Percentiles rank a stretch among this genome's conserved stretches.
Conservation (phyloP, 2,797 vertebrate genomes). For the Alauda arvensis region DNA sequence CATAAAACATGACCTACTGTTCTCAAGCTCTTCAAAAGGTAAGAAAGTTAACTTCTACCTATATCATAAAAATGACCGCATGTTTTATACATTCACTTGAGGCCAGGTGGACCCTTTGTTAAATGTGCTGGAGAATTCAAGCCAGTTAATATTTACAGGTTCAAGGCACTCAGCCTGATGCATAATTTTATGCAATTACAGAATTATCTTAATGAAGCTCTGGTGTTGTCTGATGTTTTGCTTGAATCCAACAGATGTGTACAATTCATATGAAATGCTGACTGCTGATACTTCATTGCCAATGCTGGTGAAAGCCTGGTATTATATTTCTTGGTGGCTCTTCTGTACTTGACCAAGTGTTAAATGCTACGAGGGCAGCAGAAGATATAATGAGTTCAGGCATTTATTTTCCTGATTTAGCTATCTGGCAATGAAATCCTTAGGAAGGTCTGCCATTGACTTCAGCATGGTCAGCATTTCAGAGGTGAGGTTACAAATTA, state of each 20-base stretch:
- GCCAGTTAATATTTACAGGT: neutral
- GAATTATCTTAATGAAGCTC: neutral
- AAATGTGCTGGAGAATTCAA: neutral
- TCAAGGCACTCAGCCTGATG: neutral
- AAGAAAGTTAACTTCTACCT: neutral
- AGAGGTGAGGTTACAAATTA: neutral
- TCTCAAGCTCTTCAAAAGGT: neutral
- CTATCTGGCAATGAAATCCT: neutral
- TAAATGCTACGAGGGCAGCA: neutral
- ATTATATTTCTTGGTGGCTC: neutral
- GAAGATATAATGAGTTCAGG: neutral
- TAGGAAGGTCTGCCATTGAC: neutral
- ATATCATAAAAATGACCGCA: neutral
- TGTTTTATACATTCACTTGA: neutral
- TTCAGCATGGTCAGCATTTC: neutral
- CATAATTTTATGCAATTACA: neutral
- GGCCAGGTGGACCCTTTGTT: neutral
- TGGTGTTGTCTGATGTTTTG: neutral
- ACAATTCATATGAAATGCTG: neutral
- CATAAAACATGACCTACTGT: neutral
- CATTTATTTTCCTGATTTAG: constrained; percentile 13
- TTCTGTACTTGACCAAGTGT: neutral
- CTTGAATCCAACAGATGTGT: neutral
- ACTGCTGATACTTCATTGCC: neutral
- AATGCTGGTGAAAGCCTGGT: neutral